Percentiles rank a stretch among this genome's conserved stretches.
phyloP scores from a whole-genome alignment of 2,888 invertebrate genomes.

The Hylaea fasciaria region DNA sequence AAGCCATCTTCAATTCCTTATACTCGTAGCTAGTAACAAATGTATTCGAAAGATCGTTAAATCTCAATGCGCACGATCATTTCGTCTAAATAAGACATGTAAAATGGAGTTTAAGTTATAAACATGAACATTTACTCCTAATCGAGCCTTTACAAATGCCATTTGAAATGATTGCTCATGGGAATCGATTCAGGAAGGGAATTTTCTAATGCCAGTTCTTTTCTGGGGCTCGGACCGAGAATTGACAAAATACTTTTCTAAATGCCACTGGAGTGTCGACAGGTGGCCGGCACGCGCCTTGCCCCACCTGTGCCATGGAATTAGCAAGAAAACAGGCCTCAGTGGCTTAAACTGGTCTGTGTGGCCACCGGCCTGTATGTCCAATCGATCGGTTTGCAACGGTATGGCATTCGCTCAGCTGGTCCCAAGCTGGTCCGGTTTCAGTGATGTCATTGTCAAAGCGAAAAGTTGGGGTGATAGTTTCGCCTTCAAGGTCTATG shows the following conservation, averaged over 20 bases:
- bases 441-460: conserved; percentile 34
- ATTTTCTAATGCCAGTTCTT: conserved; percentile 34
- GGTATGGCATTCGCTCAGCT: conserved; percentile 3
- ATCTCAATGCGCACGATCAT: neutral
- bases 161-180: neutral
- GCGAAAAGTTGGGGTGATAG: conserved; percentile 30
- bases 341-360: conserved; percentile 18
- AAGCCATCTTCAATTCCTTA: too few species aligned
- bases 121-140: conserved; percentile 1
- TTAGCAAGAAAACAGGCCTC: conserved; percentile 24
- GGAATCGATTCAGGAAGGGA: conserved; percentile 34
- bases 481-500: conserved; percentile 35
- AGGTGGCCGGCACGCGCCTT: conserved; percentile 37
- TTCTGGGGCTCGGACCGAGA: conserved; percentile 13
- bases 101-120: neutral
- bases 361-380: conserved; percentile 6
- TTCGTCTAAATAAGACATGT: too few species aligned
- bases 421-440: conserved; percentile 28
- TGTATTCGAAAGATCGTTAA: neutral
- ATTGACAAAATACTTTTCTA: conserved; percentile 21
- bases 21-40: too few species aligned
- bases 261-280: conserved; percentile 25
- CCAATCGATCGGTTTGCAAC: conserved; percentile 10
- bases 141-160: conserved; percentile 3
- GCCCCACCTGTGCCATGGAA: conserved; percentile 34